phyloP scores from a whole-genome alignment of 1,140 invertebrate genomes.

The Brachionus rotundiformis region DNA sequence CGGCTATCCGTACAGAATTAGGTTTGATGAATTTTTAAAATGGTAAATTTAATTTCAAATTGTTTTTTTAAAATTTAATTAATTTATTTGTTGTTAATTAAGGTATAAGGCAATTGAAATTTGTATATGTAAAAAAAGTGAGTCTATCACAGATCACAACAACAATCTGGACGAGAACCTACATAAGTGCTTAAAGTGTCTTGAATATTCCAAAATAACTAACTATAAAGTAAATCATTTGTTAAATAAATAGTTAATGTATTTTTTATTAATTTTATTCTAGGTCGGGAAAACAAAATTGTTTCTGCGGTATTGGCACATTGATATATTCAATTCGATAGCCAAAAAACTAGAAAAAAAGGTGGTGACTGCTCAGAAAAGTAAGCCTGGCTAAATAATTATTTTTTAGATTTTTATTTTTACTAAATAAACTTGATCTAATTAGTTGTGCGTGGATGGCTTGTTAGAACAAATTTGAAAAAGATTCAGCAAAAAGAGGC shows the following conservation, averaged over 20 bases:
- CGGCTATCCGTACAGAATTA: conserved; percentile 77
- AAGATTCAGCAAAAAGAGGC: conserved; percentile 18
- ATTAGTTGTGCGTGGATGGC: conserved; percentile 45
- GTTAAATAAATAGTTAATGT: neutral
- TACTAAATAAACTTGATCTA: neutral
- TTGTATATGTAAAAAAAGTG: conserved; percentile 13
- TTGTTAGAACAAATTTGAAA: conserved; percentile 41
- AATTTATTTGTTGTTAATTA: neutral
- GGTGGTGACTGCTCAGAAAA: conserved; percentile 42
- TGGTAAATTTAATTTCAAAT: conserved; percentile 54
- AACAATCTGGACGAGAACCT: conserved; percentile 33
- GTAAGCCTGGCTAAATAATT: neutral
- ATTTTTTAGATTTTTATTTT: neutral
- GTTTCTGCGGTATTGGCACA: conserved; percentile 49
- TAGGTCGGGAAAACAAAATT: conserved; percentile 51
- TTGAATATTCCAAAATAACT: conserved; percentile 50
- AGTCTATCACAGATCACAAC: conserved; percentile 20
- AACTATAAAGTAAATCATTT: conserved; percentile 40
- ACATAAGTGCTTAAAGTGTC: conserved; percentile 46
- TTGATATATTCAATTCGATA: conserved; percentile 43
- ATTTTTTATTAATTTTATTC: neutral
- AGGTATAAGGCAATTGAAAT: conserved; percentile 44
- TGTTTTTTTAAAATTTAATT: neutral
- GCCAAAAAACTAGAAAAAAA: conserved; percentile 50
- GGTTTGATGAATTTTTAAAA: conserved; percentile 71